These are phyloP conservation scores for Brachionus angularis DNA, from an alignment of 1,140 invertebrate genomes.

Conservation along the genomic window DNA sequence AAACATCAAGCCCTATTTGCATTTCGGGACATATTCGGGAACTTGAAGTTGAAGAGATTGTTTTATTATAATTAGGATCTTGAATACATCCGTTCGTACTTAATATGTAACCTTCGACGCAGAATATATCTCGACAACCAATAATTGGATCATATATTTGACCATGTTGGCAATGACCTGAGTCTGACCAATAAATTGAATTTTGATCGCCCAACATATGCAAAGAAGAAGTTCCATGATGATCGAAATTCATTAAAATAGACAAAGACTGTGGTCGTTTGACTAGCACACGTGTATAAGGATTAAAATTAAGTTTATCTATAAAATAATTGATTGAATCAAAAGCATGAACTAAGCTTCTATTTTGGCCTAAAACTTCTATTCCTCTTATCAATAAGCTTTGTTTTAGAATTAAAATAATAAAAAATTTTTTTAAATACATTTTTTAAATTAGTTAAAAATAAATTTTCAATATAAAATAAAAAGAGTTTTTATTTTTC, in stretches of 20 bases:
- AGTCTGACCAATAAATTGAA: neutral
- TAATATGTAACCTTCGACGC: conserved; percentile 20
- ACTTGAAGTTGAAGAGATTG: neutral
- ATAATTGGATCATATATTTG: conserved; percentile 37
- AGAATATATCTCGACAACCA: conserved; percentile 41
- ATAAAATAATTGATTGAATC: too few relatives aligned
- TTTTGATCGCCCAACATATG: conserved; percentile 2
- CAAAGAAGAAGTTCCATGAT: conserved; percentile 27
- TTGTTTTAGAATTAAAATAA: too few relatives aligned
- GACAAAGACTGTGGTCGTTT: conserved; percentile 15
- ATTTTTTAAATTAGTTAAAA: too few relatives aligned
- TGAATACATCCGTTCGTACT: neutral
- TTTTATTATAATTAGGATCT: conserved; percentile 20
- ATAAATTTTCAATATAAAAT: too few relatives aligned
- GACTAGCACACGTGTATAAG: neutral
- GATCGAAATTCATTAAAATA: conserved; percentile 41
- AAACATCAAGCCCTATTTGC: neutral
- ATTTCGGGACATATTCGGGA: neutral
- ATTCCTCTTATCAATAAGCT: too few relatives aligned
- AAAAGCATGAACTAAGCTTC: neutral
- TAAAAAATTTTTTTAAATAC: too few relatives aligned
- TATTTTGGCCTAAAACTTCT: too few relatives aligned
- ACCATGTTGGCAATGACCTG: conserved; percentile 33
- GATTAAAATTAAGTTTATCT: neutral
- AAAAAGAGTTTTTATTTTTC: too few relatives aligned